Evolutionary conservation across 37 sponge, comb jelly and placozoan species (phyloP).

Genomic region (Haliclona indistincta): DNA sequence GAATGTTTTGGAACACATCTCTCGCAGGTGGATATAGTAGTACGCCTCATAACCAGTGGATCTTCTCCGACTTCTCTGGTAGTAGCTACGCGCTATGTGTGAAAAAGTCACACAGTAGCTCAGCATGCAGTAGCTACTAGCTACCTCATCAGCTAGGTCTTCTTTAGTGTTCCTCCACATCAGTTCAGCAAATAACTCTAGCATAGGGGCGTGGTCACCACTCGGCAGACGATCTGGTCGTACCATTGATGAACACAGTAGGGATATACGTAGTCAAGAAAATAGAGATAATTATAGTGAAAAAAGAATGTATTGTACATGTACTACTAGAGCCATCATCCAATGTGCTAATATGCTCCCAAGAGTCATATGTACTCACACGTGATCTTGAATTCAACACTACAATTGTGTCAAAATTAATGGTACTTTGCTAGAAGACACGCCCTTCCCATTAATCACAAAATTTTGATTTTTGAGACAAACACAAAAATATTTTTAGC

Average conservation of each 20-base stretch:
- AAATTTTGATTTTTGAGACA: too few species aligned
- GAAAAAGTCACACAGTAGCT: background rate
- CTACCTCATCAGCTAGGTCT: conserved; percentile 76
- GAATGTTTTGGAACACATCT: conserved; percentile 22
- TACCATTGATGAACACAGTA: conserved; percentile 46
- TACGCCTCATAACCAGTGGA: conserved; percentile 82
- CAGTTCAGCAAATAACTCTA: conserved; percentile 45
- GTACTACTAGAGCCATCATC: background rate
- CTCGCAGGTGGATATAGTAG: conserved; percentile 66
- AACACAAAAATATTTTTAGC: too few species aligned
- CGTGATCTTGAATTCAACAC: too few species aligned
- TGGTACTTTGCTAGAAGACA: too few species aligned
- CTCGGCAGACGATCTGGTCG: conserved; percentile 35
- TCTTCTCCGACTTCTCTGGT: conserved; percentile 58
- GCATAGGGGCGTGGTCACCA: conserved; percentile 34
- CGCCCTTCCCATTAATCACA: too few species aligned
- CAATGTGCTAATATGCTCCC: too few species aligned
- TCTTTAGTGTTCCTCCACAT: conserved; percentile 80
- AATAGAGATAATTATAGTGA: conserved; percentile 76
- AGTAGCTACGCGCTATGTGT: conserved; percentile 42
- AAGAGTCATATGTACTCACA: too few species aligned
- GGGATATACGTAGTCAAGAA: conserved; percentile 72
- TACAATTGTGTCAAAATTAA: too few species aligned
- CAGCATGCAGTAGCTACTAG: background rate
- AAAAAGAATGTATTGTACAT: conserved; percentile 19